Evolutionary conservation across 2,888 invertebrate species (phyloP), one percentile per base, ranked within the genome.

Genomic region (Melinopterus prodromus): DNA sequence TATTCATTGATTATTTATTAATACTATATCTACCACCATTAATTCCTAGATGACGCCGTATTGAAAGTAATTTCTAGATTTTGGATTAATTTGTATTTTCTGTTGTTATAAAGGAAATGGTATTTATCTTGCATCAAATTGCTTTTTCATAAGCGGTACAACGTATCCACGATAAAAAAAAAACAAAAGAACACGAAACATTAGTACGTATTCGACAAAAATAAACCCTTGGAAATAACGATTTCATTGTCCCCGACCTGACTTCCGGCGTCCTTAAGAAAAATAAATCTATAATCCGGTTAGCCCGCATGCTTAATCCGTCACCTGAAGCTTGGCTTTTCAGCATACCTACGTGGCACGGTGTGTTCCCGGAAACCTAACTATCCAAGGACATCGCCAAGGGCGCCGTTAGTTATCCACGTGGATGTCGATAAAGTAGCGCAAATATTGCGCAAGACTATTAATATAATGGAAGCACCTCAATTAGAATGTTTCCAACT

Each of bases 361-460:
- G 53, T 53, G 2, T 53, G 53, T 12, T 53, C 7, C 12, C 53
- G 53, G 53, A 53, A 53, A 12, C 12, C 26, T 26, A 26, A 26
- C 26, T 26, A 53, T 12, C 53, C 53, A 53, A 53, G 53, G 53
- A 53, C 53, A 53, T 53, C 53, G 53, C 53, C 53, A 53, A 53
- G 53, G 53, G 7, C 53, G 53, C 26, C 26, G 26, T 26, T 26
- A 26, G 26, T 26, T 26, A 26, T 53, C 53, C 53, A 53, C 53
- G 53, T 53, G 53, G 53, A 7, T 12, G 53, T 53, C 53, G 53
- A 53, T 53, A 53, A 53, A 12, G 53, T 53, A 6, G 53, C 12
- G 53, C 53, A 53, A 53, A 53, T 53, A 53, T 53, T 53, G 53
- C 53, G 53, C 53, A 53, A 53, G 53, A 53, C 53, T 53, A 53